Conservation (phyloP, 2,888 invertebrate genomes). For the Mythimna lalbum region DNA sequence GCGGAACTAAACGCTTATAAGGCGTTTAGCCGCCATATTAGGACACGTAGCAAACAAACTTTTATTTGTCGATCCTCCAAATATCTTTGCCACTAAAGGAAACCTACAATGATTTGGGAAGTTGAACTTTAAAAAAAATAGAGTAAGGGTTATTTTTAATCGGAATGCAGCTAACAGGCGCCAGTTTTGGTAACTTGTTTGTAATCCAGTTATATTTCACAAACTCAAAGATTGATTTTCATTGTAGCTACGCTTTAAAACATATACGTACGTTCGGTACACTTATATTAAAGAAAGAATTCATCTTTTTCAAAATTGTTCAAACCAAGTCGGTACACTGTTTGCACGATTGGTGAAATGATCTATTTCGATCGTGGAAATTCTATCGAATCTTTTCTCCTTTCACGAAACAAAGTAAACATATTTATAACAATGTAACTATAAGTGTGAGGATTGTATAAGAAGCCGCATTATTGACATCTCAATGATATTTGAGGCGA, state of each 20-base stretch:
- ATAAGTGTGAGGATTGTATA: constrained; percentile 6
- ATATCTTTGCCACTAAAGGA: constrained; percentile 50
- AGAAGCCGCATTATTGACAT: constrained; percentile 43
- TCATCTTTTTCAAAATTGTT: background rate
- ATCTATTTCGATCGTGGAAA: background rate
- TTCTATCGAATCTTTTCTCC: constrained; percentile 11
- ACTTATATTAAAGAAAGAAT: no score
- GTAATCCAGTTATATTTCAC: constrained; percentile 36
- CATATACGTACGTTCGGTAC: no score
- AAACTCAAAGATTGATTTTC: constrained; percentile 9
- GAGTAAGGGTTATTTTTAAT: constrained; percentile 21
- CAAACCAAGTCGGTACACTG: background rate
- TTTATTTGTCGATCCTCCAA: constrained; percentile 49
- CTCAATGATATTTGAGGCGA: constrained; percentile 38
- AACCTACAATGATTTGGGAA: constrained; percentile 26
- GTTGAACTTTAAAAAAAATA: constrained; percentile 17
- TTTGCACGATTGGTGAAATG: background rate
- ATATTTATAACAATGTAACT: background rate
- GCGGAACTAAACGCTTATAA: constrained; percentile 51
- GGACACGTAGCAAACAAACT: constrained; percentile 45
- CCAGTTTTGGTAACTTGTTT: constrained; percentile 53
- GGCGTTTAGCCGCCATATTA: constrained; percentile 54
- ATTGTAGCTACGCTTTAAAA: background rate
- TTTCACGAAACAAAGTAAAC: constrained; percentile 2
- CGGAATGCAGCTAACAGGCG: background rate